Evolutionary conservation across 2,888 invertebrate species (phyloP), one percentile per base, ranked within the genome.

Genomic region (Cremastinae sp.): DNA sequence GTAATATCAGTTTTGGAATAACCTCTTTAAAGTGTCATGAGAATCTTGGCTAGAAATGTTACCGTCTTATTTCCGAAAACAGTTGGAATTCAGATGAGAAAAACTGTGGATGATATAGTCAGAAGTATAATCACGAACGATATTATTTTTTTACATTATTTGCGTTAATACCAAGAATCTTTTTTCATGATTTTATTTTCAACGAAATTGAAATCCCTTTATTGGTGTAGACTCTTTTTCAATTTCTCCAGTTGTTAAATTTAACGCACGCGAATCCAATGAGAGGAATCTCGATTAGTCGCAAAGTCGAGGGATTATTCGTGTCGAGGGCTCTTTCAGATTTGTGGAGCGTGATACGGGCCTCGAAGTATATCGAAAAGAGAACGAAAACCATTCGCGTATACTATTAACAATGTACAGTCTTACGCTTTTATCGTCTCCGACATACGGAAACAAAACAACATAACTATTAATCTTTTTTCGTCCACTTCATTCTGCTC

Each of bases 1-100:
- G 64, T 61, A 53, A 75, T 68, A 62, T 56, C 28, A 22, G 18
- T 22, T 35, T 45, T 7, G 47, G 62, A 75, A 64, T 35, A 64
- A 75, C 59, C 66, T 16, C 39, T 68, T 59, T 47, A 45, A 49
- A 41, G 47, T 55, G 45, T 55, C 53, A 14, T 12, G 53, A 37
- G 39, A 70, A 18, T 5, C 3, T 16, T 28, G 28, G 2, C 28
- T 9, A 39, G 8, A 9, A 37, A 12, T 16, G 14, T n/a, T 41
- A 10, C 12, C 1, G 14, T 43, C 9, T 12, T 20, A 7, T 5
- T 59, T 43, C 12, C 16, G 12, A 41, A 8, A 41, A 41, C 5
- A 5, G 28, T 5, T 28, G 28, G 28, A 28, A 28, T 28, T 28
- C 5, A n/a, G 41, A n/a, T 41, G 41, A n/a, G 2, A 41, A 41